Evolutionary conservation across 2,113 vertebrate genomes (phyloP).

Genomic region (Rhadina sibilatrix): DNA sequence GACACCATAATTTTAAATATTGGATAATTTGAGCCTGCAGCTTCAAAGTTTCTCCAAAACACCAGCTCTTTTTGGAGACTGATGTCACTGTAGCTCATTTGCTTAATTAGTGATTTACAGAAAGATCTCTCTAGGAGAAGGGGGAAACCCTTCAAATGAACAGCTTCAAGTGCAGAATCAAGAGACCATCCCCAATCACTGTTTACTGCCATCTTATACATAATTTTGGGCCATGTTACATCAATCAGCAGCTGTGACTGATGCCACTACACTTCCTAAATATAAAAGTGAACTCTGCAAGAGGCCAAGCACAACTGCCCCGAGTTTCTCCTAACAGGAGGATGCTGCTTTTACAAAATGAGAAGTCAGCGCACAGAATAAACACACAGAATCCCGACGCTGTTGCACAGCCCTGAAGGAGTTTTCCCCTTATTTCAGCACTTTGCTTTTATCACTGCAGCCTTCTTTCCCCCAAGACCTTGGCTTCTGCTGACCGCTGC

Average conservation of each 20-base stretch:
- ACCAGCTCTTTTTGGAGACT: neutral
- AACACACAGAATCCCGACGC: neutral
- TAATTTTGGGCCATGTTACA: neutral
- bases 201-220: neutral
- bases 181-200: neutral
- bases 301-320: neutral
- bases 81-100: slow-evolving; percentile 17
- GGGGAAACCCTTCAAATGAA: neutral
- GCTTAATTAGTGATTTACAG: slow-evolving; percentile 28
- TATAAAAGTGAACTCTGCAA: neutral
- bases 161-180: neutral
- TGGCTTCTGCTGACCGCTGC: neutral
- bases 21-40: slow-evolving; percentile 11
- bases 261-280: neutral
- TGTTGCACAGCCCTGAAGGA: neutral
- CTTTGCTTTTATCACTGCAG: neutral
- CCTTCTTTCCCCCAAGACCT: neutral
- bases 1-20: neutral
- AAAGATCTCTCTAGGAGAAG: neutral
- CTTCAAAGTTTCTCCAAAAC: neutral
- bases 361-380: neutral
- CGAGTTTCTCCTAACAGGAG: neutral
- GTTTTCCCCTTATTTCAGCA: neutral
- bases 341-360: neutral
- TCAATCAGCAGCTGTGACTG: neutral